These are phyloP conservation scores for Odontomachus brunneus DNA, from an alignment of 1,140 invertebrate genomes.

Conservation along the genomic window DNA sequence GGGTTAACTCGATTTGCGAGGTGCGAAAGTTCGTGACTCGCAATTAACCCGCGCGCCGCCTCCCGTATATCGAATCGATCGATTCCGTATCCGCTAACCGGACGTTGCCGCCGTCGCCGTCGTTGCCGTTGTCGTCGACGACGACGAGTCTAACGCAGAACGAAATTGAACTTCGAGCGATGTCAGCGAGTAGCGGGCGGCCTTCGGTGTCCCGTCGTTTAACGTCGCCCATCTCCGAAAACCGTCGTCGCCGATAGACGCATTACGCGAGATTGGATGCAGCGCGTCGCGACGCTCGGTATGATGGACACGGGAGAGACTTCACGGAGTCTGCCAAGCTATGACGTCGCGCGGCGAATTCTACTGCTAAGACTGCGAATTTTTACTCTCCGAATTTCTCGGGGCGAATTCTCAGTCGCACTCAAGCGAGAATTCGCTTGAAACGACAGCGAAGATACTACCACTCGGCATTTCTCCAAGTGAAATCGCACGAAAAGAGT, in stretches of 20 bases:
- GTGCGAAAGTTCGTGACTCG: conserved; percentile 36
- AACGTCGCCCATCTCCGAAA: conserved; percentile 5
- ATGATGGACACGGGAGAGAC: neutral
- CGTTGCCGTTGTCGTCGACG: too few relatives aligned
- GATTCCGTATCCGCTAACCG: conserved; percentile 38
- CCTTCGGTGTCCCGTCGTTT: conserved; percentile 19
- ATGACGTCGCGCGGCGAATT: neutral
- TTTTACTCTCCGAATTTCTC: neutral
- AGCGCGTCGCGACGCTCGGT: neutral
- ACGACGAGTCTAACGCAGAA: neutral
- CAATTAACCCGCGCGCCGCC: conserved; percentile 25
- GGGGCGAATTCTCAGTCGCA: too few relatives aligned
- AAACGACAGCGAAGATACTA: too few relatives aligned
- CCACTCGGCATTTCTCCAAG: too few relatives aligned
- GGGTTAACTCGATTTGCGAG: conserved; percentile 35
- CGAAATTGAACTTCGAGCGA: conserved; percentile 46
- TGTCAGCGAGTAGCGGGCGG: conserved; percentile 17
- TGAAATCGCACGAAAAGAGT: too few relatives aligned
- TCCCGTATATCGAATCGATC: conserved; percentile 18
- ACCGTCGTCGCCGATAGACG: conserved; percentile 16
- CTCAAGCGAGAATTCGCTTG: too few relatives aligned
- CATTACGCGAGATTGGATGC: conserved; percentile 49
- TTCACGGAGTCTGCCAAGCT: neutral
- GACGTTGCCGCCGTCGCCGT: conserved; percentile 17
- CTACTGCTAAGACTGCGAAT: conserved; percentile 12